phyloP scores from a whole-genome alignment of 92 coral and sea anemone genomes.

The Umimayanthus kanabou region DNA sequence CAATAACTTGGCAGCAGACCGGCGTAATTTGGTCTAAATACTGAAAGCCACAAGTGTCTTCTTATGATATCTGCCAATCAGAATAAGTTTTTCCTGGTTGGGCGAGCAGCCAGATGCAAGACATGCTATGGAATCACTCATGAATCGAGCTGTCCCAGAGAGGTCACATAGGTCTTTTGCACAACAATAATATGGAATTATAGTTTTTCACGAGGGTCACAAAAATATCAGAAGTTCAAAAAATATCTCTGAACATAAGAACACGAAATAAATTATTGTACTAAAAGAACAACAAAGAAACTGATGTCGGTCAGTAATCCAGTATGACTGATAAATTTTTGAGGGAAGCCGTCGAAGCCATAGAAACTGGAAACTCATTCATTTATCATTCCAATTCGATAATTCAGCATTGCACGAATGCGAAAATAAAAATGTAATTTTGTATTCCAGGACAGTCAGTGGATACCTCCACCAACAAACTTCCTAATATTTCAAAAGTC shows the following conservation, averaged over 20 bases:
- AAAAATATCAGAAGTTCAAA: background rate
- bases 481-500: background rate
- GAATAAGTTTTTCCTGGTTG: background rate
- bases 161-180: background rate
- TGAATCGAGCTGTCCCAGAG: background rate
- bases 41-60: background rate
- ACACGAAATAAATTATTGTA: background rate
- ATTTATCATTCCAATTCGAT: background rate
- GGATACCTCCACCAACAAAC: background rate
- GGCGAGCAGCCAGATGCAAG: conserved; percentile 10
- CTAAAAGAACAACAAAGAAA: background rate
- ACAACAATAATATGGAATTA: background rate
- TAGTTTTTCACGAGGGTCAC: background rate
- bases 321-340: background rate
- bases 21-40: too few species aligned
- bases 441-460: background rate
- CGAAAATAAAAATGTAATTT: background rate
- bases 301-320: background rate
- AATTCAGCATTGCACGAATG: background rate
- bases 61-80: background rate
- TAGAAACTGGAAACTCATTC: background rate
- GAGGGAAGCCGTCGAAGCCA: background rate
- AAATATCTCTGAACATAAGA: background rate
- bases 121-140: background rate
- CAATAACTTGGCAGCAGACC: too few species aligned